phyloP scores from a whole-genome alignment of 2,797 vertebrate genomes.

The Mormyrops attenuatus region DNA sequence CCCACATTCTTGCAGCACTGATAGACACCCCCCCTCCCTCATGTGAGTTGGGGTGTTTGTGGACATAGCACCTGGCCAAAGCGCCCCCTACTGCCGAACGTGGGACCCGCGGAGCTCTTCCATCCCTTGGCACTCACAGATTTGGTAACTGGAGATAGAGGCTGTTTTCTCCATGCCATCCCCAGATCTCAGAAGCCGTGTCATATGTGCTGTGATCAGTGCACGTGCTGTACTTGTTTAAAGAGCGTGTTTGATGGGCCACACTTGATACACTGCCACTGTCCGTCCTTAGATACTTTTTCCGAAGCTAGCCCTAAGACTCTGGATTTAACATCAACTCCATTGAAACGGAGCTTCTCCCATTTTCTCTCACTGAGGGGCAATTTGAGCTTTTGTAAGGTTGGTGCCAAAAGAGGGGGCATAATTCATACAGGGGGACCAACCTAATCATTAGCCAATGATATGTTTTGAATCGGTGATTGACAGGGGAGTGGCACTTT shows the following conservation, averaged over 20 bases:
- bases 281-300: constrained; percentile 47
- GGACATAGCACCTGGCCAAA: background rate
- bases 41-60: constrained; percentile 17
- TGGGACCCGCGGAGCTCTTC: background rate
- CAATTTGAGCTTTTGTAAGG: background rate
- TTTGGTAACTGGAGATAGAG: background rate
- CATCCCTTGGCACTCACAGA: background rate
- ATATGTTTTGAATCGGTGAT: background rate
- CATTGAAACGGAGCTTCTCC: constrained; percentile 10
- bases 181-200: background rate
- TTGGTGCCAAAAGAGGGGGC: background rate
- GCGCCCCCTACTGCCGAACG: background rate
- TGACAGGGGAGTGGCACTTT: background rate
- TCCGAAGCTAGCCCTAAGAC: background rate
- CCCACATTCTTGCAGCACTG: background rate
- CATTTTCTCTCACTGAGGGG: background rate
- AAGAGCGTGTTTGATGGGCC: constrained; percentile 59
- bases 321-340: background rate
- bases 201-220: background rate
- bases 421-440: background rate
- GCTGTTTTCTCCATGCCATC: background rate
- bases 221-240: background rate
- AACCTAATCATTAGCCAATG: background rate
- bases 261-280: constrained; percentile 46
- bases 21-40: background rate